Conservation (phyloP, 2,888 invertebrate species). For the Drosophila prostipennis region DNA sequence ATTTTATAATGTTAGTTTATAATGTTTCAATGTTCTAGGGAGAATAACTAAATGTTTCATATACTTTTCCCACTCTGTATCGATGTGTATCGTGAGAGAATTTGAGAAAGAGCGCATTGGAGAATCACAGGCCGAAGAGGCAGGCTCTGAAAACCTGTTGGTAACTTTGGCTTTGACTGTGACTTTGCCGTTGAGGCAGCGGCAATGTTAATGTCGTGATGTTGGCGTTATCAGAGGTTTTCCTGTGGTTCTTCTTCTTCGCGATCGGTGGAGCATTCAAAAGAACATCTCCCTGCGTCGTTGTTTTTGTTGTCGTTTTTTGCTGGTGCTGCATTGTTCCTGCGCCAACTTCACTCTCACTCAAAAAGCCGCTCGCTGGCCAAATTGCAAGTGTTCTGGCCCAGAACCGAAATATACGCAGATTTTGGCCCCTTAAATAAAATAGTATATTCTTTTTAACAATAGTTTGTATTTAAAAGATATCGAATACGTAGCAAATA, state of each 20-base stretch:
- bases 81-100: conserved; percentile 16
- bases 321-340: conserved; percentile 56
- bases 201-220: conserved; percentile 42
- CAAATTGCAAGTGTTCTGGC: conserved; percentile 74
- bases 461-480: too few relatives aligned
- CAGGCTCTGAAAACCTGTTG: conserved; percentile 64
- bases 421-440: background rate
- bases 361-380: conserved; percentile 70
- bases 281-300: conserved; percentile 38
- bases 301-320: conserved; percentile 26
- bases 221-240: conserved; percentile 32
- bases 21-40: too few relatives aligned
- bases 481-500: too few relatives aligned
- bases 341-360: conserved; percentile 76
- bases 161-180: conserved; percentile 79
- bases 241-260: conserved; percentile 8
- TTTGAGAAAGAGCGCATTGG: conserved; percentile 14
- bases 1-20: too few relatives aligned
- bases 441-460: background rate
- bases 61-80: background rate
- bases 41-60: too few relatives aligned
- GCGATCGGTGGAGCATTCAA: conserved; percentile 49
- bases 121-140: conserved; percentile 22
- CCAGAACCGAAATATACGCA: conserved; percentile 31
- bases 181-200: conserved; percentile 73